Evolutionary conservation across 2,113 vertebrate species (phyloP).

Genomic region (Elachura formosa): DNA sequence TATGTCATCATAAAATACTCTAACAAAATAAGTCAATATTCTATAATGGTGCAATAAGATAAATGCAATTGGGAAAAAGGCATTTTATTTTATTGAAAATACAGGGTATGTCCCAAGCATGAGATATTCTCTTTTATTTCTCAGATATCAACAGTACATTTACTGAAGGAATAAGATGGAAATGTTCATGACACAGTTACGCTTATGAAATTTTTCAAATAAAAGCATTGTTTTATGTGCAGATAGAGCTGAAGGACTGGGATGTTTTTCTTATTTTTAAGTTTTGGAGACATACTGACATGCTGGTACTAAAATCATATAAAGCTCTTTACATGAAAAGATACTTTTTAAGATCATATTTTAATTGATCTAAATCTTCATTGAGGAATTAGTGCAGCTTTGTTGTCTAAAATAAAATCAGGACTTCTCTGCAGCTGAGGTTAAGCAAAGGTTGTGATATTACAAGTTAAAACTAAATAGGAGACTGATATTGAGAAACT

Average conservation of each 20-base stretch:
- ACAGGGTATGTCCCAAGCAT: neutral
- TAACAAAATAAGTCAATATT: slow-evolving; percentile 31
- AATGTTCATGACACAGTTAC: neutral
- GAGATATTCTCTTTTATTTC: neutral
- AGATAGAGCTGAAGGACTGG: neutral
- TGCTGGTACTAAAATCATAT: neutral
- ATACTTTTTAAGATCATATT: neutral
- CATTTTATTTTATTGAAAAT: slow-evolving; percentile 13
- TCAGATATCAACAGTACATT: neutral
- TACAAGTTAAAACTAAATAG: slow-evolving; percentile 72
- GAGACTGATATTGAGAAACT: slow-evolving; percentile 56
- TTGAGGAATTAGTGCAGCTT: slow-evolving; percentile 61
- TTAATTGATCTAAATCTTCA: slow-evolving; percentile 23
- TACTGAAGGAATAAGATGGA: neutral
- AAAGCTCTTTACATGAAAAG: slow-evolving; percentile 8
- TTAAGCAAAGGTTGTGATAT: slow-evolving; percentile 70
- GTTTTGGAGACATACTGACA: neutral
- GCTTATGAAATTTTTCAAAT: neutral
- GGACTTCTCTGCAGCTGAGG: slow-evolving; percentile 51
- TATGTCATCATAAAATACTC: slow-evolving; percentile 18
- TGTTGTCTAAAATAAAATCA: slow-evolving; percentile 16
- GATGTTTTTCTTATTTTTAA: neutral
- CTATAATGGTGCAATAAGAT: slow-evolving; percentile 1
- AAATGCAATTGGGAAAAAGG: slow-evolving; percentile 12
- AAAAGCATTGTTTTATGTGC: neutral